Conservation (phyloP, 2,113 vertebrate genomes). For the Sylvilagus bachmani region DNA sequence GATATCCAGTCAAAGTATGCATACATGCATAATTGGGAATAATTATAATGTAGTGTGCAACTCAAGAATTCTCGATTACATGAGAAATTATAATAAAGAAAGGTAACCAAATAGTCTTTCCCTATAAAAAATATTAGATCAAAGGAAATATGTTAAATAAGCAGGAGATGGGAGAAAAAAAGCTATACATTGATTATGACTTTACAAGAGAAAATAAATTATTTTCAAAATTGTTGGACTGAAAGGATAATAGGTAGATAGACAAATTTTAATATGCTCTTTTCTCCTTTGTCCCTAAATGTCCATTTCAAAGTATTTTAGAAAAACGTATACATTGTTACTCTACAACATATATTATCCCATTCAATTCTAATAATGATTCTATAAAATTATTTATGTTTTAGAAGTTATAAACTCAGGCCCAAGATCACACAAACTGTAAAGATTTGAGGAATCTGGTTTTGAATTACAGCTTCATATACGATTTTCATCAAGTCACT, state of each 20-base stretch:
- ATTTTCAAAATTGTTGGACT: background rate
- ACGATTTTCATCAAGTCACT: background rate
- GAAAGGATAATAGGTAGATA: background rate
- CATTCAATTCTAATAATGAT: background rate
- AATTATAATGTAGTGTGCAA: background rate
- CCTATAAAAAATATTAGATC: background rate
- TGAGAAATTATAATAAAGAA: constrained; percentile 13
- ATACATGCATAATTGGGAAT: background rate
- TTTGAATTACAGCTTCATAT: background rate
- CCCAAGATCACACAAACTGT: background rate
- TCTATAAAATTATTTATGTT: background rate
- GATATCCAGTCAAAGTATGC: background rate
- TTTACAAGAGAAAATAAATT: background rate
- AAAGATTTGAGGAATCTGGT: background rate
- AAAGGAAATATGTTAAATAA: background rate
- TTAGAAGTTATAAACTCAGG: background rate
- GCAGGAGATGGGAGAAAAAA: background rate
- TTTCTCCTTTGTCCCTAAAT: background rate
- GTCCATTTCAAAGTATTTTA: background rate
- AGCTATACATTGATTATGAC: background rate
- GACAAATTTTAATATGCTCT: background rate
- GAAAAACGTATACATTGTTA: background rate
- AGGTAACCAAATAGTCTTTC: background rate
- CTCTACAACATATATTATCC: background rate
- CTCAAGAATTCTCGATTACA: constrained; percentile 41